phyloP scores from a whole-genome alignment of 2,888 invertebrate species.

The Acleris sparsana region DNA sequence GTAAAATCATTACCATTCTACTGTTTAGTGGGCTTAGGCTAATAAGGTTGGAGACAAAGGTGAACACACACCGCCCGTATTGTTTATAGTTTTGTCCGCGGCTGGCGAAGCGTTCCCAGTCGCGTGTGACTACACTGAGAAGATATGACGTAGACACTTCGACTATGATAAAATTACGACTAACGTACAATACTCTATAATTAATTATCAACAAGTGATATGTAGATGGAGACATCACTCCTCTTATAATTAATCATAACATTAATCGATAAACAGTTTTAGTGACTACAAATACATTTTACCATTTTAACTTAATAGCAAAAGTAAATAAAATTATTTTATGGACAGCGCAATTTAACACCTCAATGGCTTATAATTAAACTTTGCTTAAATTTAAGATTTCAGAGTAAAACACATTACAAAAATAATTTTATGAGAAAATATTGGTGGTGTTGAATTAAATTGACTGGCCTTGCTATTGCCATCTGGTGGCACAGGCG shows the following conservation, averaged over 20 bases:
- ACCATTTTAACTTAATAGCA: constrained; percentile 57
- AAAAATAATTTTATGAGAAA: constrained; percentile 71
- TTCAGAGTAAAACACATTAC: constrained; percentile 54
- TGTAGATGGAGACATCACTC: constrained; percentile 80
- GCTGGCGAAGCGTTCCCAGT: not conserved
- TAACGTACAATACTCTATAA: constrained; percentile 67
- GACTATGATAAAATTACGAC: constrained; percentile 74
- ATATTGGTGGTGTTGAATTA: constrained; percentile 62
- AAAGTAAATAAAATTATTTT: constrained; percentile 55
- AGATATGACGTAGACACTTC: constrained; percentile 74
- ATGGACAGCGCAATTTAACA: constrained; percentile 76
- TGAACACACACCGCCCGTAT: not conserved
- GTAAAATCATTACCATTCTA: constrained; percentile 40
- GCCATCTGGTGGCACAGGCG: not conserved
- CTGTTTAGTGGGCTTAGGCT: constrained; percentile 15
- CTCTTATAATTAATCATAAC: constrained; percentile 69
- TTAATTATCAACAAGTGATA: constrained; percentile 83
- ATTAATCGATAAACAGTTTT: constrained; percentile 67
- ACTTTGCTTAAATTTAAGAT: constrained; percentile 56
- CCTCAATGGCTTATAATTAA: constrained; percentile 78
- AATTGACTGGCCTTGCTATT: constrained; percentile 34
- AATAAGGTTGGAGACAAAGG: constrained; percentile 5
- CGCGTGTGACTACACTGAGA: constrained; percentile 47
- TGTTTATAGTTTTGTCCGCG: too few species aligned
- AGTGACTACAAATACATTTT: constrained; percentile 60